These are phyloP conservation scores for Maccullochella peelii DNA, from an alignment of 2,113 vertebrate genomes.

Conservation along the genomic window DNA sequence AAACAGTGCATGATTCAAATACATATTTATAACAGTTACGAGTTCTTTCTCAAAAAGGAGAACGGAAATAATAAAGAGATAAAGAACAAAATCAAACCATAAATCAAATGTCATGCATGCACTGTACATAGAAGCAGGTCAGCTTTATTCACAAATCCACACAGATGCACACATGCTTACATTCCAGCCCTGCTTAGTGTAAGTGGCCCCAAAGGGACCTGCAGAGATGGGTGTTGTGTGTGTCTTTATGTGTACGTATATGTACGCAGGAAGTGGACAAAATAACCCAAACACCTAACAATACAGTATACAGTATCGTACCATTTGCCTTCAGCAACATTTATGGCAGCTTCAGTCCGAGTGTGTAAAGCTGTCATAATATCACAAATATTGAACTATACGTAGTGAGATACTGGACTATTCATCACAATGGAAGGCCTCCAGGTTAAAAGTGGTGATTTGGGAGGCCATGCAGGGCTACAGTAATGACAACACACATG, in stretches of 20 bases:
- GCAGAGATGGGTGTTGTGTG: conserved; percentile 15
- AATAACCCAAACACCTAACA: background rate
- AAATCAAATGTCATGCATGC: conserved; percentile 24
- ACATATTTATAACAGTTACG: background rate
- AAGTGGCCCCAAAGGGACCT: conserved; percentile 69
- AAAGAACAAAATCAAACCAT: conserved; percentile 20
- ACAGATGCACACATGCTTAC: background rate
- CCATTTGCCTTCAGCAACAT: conserved; percentile 2
- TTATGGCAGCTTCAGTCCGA: background rate
- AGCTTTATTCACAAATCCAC: conserved; percentile 30
- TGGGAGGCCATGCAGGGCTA: background rate
- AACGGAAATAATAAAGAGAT: background rate
- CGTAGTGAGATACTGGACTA: background rate
- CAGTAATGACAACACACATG: background rate
- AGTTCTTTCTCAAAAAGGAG: background rate
- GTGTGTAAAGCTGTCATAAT: conserved; percentile 15
- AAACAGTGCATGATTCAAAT: background rate
- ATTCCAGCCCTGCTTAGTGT: conserved; percentile 15
- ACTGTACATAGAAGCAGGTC: conserved; percentile 18
- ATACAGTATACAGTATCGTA: background rate
- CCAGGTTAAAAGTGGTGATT: conserved; percentile 11
- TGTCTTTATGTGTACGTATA: background rate
- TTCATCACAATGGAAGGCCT: background rate
- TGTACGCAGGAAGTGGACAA: background rate
- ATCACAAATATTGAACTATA: background rate